Conservation (phyloP, 1,140 invertebrate species). For the Andricus grossulariae region DNA sequence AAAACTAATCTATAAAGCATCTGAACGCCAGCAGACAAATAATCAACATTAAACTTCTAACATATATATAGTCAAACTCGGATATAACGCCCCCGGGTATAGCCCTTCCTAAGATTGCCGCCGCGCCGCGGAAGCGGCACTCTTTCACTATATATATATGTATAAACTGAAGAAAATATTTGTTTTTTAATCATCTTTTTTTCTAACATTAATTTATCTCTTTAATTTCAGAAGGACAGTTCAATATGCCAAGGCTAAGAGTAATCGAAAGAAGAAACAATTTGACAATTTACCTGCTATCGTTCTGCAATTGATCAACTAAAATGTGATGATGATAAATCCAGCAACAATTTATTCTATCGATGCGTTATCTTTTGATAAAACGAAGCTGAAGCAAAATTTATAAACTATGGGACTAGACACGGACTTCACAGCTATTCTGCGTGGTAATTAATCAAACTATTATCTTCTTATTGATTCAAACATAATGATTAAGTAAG, state of each 20-base stretch:
- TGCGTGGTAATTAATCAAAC: conserved; percentile 45
- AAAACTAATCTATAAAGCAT: too few relatives aligned
- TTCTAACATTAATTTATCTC: too few relatives aligned
- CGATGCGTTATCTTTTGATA: conserved; percentile 35
- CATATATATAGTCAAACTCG: too few relatives aligned
- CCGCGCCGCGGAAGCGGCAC: too few relatives aligned
- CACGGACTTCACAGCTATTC: conserved; percentile 42
- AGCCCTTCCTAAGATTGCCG: too few relatives aligned
- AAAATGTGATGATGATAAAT: conserved; percentile 40
- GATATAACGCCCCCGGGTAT: too few relatives aligned
- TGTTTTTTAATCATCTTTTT: too few relatives aligned
- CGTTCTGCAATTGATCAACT: not conserved
- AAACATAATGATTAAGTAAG: not conserved
- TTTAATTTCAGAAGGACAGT: conserved; percentile 35
- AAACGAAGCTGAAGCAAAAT: conserved; percentile 23
- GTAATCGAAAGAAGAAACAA: not conserved
- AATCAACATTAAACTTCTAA: too few relatives aligned
- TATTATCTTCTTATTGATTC: conserved; percentile 24
- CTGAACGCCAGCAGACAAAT: too few relatives aligned
- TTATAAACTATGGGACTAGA: conserved; percentile 48
- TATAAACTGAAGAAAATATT: too few relatives aligned
- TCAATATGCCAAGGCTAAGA: conserved; percentile 19
- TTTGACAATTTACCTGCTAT: not conserved
- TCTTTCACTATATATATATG: too few relatives aligned
- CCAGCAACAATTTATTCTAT: conserved; percentile 29